phyloP scores from a whole-genome alignment of 2,797 vertebrate genomes.

The Poecilia picta region DNA sequence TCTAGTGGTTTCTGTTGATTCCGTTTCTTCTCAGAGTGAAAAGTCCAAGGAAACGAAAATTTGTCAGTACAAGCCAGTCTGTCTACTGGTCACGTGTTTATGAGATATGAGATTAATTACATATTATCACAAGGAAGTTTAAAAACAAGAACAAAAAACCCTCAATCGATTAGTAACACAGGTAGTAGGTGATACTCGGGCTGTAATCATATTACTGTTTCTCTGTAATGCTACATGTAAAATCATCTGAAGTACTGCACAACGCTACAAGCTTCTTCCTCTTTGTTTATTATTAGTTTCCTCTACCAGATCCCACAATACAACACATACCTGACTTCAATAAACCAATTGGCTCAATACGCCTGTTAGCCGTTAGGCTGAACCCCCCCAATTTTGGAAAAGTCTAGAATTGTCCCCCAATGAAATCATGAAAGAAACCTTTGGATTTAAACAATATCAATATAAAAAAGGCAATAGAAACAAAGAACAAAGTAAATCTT shows the following conservation, averaged over 20 bases:
- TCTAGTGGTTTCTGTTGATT: neutral
- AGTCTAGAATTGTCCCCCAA: no score
- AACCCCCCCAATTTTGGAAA: no score
- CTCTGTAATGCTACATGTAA: neutral
- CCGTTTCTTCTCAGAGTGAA: neutral
- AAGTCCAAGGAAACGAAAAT: neutral
- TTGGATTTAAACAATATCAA: no score
- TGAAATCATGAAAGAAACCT: no score
- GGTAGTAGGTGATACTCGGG: neutral
- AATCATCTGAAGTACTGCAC: neutral
- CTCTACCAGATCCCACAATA: neutral
- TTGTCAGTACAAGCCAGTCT: neutral
- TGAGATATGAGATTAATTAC: neutral
- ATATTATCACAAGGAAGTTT: neutral
- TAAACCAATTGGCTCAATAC: neutral
- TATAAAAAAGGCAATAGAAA: no score
- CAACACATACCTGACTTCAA: neutral
- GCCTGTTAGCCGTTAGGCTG: no score
- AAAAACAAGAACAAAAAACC: no score
- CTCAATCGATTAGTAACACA: no score
- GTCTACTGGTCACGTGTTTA: neutral
- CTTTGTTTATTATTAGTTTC: neutral
- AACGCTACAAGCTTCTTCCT: neutral
- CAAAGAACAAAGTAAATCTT: no score
- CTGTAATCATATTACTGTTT: neutral